Conservation (phyloP, 2,797 vertebrate genomes). For the Pseudomugil gertrudae region DNA sequence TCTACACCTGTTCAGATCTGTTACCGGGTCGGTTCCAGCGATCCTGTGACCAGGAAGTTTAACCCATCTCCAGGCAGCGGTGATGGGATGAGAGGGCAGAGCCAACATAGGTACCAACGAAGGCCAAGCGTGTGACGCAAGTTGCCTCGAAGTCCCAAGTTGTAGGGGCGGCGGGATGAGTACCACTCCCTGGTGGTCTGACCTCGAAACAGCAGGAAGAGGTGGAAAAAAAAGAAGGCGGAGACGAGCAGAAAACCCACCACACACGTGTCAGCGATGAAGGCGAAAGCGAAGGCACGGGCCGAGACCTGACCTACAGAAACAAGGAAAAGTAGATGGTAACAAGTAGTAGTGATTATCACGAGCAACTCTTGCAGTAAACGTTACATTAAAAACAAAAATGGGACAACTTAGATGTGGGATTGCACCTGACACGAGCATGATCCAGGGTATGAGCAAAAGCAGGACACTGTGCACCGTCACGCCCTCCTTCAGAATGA, state of each 20-base stretch:
- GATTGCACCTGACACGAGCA: slow-evolving; percentile 87
- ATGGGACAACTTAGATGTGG: neutral
- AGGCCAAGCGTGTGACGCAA: slow-evolving; percentile 82
- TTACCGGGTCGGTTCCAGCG: slow-evolving; percentile 78
- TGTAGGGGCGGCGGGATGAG: slow-evolving; percentile 81
- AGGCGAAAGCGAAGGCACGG: slow-evolving; percentile 83
- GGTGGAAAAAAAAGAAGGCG: slow-evolving; percentile 89
- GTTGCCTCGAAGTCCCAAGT: slow-evolving; percentile 82
- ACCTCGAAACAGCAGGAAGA: slow-evolving; percentile 85
- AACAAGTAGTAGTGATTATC: neutral
- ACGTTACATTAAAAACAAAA: neutral
- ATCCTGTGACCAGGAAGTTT: slow-evolving; percentile 84
- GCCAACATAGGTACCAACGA: slow-evolving; percentile 88
- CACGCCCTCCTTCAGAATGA: slow-evolving; percentile 86
- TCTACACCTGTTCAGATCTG: neutral
- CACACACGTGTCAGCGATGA: slow-evolving; percentile 89
- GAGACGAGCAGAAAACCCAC: slow-evolving; percentile 88
- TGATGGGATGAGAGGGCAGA: slow-evolving; percentile 87
- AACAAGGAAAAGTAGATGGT: neutral
- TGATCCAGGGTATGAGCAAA: slow-evolving; percentile 90
- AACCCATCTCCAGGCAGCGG: slow-evolving; percentile 88
- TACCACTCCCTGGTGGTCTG: slow-evolving; percentile 93
- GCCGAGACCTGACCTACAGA: slow-evolving; percentile 84
- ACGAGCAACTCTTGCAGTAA: neutral
- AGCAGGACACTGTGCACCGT: slow-evolving; percentile 86